phyloP scores from a whole-genome alignment of 2,797 vertebrate genomes.

The Tapirus indicus region DNA sequence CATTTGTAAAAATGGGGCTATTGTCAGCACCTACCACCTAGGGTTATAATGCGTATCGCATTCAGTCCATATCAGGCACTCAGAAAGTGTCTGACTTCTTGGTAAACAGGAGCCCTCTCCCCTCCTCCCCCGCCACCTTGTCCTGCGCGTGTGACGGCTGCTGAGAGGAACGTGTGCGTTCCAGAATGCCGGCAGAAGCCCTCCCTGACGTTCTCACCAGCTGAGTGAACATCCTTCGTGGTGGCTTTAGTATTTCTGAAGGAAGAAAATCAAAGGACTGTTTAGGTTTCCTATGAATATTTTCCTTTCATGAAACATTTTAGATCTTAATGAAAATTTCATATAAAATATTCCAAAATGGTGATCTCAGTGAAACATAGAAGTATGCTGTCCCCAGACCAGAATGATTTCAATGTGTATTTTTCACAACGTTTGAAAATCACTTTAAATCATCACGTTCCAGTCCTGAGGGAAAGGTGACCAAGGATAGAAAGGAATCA shows the following conservation, averaged over 20 bases:
- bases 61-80: not conserved
- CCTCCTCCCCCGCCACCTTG: too few relatives aligned
- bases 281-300: not conserved
- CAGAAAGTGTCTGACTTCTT: not conserved
- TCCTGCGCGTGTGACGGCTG: not conserved
- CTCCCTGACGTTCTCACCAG: not conserved
- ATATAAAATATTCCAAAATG: constrained; percentile 12
- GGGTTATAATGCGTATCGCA: not conserved
- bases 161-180: not conserved
- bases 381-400: not conserved
- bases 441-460: constrained; percentile 71
- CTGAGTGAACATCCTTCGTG: too few relatives aligned
- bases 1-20: not conserved
- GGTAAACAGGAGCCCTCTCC: not conserved
- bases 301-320: not conserved
- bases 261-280: not conserved
- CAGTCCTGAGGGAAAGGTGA: constrained; percentile 63
- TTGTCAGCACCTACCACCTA: not conserved
- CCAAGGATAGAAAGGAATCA: constrained; percentile 62
- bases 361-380: constrained; percentile 44
- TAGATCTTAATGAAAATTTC: not conserved
- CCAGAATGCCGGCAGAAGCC: not conserved
- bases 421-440: constrained; percentile 32
- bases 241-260: not conserved
- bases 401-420: constrained; percentile 21